Evolutionary conservation across 2,797 vertebrate genomes (phyloP), one percentile per base, ranked within the genome.

Genomic region (Serranus cabrilla): DNA sequence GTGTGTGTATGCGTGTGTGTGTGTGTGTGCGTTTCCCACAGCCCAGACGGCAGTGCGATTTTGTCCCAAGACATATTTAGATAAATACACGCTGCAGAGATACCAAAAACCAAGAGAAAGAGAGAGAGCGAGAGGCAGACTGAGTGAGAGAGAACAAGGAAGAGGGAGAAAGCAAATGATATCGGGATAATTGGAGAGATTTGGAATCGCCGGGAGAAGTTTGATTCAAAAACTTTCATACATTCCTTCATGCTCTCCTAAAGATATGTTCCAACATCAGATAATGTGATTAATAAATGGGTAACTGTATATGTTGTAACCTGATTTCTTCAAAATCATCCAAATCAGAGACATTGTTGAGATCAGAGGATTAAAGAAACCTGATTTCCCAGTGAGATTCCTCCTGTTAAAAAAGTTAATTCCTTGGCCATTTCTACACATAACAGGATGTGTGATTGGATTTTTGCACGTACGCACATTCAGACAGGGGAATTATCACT

Each of bases 81-180:
- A 95, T 95, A 93, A 94, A 93, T 93, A 93, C 89, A 93, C 88
- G 80, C 88, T 94, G 89, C 75, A 89, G 86, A 93, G 92, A 93
- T 87, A 91, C 78, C 37, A 39, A 82, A 85, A 85, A 76, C 71
- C 72, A 46, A 80, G 56, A 74, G 68, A 82, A 37, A 78, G 70
- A 74, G 77, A 66, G 61, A 60, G 59, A 80, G 74, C 80, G 70
- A 69, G 65, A 68, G 73, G 47, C 52, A 59, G 47, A 78, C 71
- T 42, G 62, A 11, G 21, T 58, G 66, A 58, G 66, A 58, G 37
- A 39, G 25, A 52, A 11, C 8, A 40, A 55, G 10, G 27, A 8
- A 49, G 31, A 66, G 51, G 0, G 12, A 45, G 31, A 14, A 21
- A 43, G 34, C 14, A 31, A 49, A 65, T 45, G 23, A 66, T 65